phyloP scores from a whole-genome alignment of 2,797 vertebrate genomes.

The Gorsachius magnificus region DNA sequence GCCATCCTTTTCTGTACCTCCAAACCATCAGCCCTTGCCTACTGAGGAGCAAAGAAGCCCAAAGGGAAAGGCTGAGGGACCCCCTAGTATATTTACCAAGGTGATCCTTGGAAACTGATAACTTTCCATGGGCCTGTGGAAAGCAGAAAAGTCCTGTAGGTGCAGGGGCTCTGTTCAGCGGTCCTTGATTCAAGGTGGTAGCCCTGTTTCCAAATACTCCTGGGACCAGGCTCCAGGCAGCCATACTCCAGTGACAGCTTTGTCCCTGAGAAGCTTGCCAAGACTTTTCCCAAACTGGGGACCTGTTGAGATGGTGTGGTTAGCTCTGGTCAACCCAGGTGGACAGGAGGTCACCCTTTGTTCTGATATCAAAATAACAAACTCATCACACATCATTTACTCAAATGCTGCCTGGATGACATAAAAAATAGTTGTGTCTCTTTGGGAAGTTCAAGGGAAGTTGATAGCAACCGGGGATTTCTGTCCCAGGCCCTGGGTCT shows the following conservation, averaged over 20 bases:
- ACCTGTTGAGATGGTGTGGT: neutral
- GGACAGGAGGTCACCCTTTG: neutral
- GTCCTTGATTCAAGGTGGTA: neutral
- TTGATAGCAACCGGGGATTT: neutral
- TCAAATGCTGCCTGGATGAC: neutral
- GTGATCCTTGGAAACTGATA: neutral
- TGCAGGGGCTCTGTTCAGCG: neutral
- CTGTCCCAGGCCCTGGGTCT: neutral
- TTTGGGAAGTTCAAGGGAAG: neutral
- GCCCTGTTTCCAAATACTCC: neutral
- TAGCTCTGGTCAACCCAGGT: neutral
- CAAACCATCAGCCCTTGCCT: neutral
- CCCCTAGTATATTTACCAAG: fast-evolving
- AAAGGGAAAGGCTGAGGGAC: neutral
- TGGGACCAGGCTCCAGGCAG: neutral
- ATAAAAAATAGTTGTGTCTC: neutral
- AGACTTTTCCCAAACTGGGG: neutral
- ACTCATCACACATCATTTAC: neutral
- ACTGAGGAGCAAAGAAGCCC: neutral
- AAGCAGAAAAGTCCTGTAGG: neutral
- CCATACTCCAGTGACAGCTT: neutral
- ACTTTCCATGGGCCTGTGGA: neutral
- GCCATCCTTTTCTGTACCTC: neutral
- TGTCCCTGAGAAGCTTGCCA: neutral
- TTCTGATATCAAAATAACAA: neutral